Percentiles rank a stretch among this genome's conserved stretches.
These are phyloP conservation scores for Porites lobata DNA, from an alignment of 92 coral and sea anemone species.

Conservation along the genomic window DNA sequence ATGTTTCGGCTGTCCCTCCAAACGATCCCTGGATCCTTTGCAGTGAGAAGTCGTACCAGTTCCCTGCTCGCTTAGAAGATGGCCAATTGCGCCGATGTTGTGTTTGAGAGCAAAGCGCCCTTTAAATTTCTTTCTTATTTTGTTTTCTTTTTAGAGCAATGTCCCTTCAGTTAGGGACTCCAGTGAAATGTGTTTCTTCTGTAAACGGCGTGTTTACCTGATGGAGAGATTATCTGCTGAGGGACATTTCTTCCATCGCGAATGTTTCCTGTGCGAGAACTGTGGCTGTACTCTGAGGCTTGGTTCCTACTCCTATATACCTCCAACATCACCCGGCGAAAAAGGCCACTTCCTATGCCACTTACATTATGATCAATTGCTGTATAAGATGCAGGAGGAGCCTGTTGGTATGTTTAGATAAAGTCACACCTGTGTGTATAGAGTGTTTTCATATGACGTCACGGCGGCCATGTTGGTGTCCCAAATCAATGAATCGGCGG, in stretches of 20 bases:
- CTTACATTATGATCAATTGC: constrained; percentile 86
- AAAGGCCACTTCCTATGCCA: constrained; percentile 90
- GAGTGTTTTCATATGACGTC: no score
- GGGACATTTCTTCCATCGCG: constrained; percentile 98
- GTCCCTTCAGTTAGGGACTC: constrained; percentile 73
- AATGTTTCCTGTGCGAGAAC: constrained; percentile 93
- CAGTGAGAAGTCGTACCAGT: no score
- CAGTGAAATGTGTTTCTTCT: constrained; percentile 97
- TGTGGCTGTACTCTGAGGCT: constrained; percentile 91
- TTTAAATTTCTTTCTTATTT: no score
- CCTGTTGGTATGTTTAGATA: constrained; percentile 24
- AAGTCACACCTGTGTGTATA: no score
- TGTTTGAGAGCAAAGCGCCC: no score
- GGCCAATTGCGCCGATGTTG: no score
- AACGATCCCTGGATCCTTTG: no score
- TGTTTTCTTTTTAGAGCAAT: constrained; percentile 34
- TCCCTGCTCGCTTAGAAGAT: no score
- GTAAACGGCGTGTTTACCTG: constrained; percentile 87
- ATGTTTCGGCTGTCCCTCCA: no score
- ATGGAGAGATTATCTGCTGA: constrained; percentile 97
- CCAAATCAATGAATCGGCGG: no score
- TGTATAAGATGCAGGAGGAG: constrained; percentile 69
- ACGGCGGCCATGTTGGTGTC: no score
- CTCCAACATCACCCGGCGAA: constrained; percentile 79
- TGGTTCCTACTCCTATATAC: constrained; percentile 90